These are phyloP conservation scores for Philereme vetulata DNA, from an alignment of 2,888 invertebrate genomes.

Conservation along the genomic window DNA sequence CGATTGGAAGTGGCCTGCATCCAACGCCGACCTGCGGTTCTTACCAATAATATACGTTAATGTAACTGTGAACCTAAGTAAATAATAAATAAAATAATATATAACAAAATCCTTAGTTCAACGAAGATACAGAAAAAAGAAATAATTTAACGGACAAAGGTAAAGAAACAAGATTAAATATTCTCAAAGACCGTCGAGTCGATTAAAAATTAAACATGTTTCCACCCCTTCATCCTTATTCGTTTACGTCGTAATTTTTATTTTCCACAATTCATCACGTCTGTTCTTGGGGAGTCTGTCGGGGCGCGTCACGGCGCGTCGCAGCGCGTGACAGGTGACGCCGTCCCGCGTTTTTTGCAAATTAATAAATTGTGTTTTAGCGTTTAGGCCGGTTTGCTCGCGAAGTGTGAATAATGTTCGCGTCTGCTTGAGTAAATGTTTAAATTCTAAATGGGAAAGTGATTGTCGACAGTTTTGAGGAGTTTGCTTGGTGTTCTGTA, in stretches of 20 bases:
- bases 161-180: constrained; percentile 45
- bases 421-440: constrained; percentile 41
- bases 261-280: constrained; percentile 74
- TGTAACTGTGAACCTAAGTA: too few species aligned
- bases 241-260: constrained; percentile 71
- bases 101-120: not conserved
- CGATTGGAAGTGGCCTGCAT: too few species aligned
- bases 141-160: constrained; percentile 27
- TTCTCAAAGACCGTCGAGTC: constrained; percentile 49
- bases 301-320: constrained; percentile 53
- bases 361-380: constrained; percentile 67
- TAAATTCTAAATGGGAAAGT: constrained; percentile 39
- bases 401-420: constrained; percentile 44
- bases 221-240: constrained; percentile 49
- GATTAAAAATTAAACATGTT: constrained; percentile 66
- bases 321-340: constrained; percentile 66
- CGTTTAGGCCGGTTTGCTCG: constrained; percentile 51
- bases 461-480: constrained; percentile 35
- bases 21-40: too few species aligned
- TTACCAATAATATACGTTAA: too few species aligned
- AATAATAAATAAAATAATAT: too few species aligned
- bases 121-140: not conserved
- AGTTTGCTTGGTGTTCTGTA: constrained; percentile 15
- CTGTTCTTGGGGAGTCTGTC: constrained; percentile 45
- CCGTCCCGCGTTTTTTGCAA: constrained; percentile 53